Percentiles rank a stretch among this genome's conserved stretches.
These are phyloP conservation scores for Gavialis gangeticus DNA, from an alignment of 2,113 vertebrate species.

Conservation along the genomic window DNA sequence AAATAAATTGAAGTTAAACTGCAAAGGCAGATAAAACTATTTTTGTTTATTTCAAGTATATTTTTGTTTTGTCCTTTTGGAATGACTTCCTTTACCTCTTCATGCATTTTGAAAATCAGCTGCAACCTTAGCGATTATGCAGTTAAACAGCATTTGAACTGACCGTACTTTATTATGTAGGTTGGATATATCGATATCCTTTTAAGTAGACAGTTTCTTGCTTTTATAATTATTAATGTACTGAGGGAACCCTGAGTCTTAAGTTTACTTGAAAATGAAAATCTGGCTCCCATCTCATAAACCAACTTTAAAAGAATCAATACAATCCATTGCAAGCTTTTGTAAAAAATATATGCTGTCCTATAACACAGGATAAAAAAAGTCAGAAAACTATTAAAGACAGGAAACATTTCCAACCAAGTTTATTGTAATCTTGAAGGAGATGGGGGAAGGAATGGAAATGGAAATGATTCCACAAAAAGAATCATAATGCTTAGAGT, in stretches of 20 bases:
- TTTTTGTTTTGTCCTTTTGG: slow-evolving; percentile 21
- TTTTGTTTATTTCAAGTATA: neutral
- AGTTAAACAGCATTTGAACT: slow-evolving; percentile 33
- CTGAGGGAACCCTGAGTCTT: slow-evolving; percentile 10
- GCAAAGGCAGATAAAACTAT: slow-evolving; percentile 35
- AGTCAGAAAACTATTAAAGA: neutral
- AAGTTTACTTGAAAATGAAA: slow-evolving; percentile 32
- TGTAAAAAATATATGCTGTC: neutral
- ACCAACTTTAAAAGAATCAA: slow-evolving; percentile 40
- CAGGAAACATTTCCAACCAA: neutral
- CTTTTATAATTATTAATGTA: slow-evolving; percentile 17
- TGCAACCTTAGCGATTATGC: neutral
- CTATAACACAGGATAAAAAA: neutral
- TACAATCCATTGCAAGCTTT: slow-evolving; percentile 23
- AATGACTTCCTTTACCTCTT: neutral
- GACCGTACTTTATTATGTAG: neutral
- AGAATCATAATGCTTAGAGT: fast-evolving
- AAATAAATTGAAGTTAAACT: slow-evolving; percentile 53
- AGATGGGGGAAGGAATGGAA: neutral
- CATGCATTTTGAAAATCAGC: neutral
- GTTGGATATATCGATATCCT: neutral
- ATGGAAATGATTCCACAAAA: neutral
- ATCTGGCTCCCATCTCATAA: slow-evolving; percentile 37
- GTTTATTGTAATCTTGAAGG: neutral
- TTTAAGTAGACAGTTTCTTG: slow-evolving; percentile 13